Base-by-base conservation (phyloP, 1,140 invertebrate genomes). In the Hyphantria cunea region DNA sequence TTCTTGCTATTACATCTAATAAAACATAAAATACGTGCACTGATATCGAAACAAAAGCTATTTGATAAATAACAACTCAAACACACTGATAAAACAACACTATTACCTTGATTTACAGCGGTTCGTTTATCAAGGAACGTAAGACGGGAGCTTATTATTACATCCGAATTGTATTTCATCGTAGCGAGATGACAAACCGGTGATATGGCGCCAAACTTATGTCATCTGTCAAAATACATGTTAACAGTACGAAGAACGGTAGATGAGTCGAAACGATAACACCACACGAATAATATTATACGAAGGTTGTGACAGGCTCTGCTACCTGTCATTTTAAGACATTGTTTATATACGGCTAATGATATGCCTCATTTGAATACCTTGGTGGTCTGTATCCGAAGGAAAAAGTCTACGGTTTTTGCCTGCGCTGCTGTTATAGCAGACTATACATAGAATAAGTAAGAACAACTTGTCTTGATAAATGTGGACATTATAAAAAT, bases 201-300 rank as follows among this genome's bases (percentile, higher is more conserved):
- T 67, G 84, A 86, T 89, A 88, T 64, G 79, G 80, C 76, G 70
- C 74, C 76, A 80, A 88, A 89, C 76, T 89, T 90, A 87, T 89
- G 88, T 90, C 88, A 88, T 90, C 81, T 88, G 88, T 90, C 88
- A 90, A 90, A 90, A 89, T 88, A 88, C 76, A 89, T 84, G 88
- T 89, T 88, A 90, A 88, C 86, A 88, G 84, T 76, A 74, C 65
- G 68, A 63, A 50, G 64, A 72, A 66, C 64, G 68, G 61, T 66
- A 58, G 55, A 58, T 58, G 34, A 58, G 45, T 58, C 55, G 52
- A 33, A 49, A 17, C 52, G 80, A 83, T 86, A 78, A 73, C 66
- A 49, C 41, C 64, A 63, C 68, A 73, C 74, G 75, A 85, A 82
- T 86, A 79, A 80, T 86, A 84, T 77, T 72, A 79, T 74, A 66